Base-by-base conservation (phyloP, 2,113 vertebrate species). In the Petrocephalus microphthalmus region DNA sequence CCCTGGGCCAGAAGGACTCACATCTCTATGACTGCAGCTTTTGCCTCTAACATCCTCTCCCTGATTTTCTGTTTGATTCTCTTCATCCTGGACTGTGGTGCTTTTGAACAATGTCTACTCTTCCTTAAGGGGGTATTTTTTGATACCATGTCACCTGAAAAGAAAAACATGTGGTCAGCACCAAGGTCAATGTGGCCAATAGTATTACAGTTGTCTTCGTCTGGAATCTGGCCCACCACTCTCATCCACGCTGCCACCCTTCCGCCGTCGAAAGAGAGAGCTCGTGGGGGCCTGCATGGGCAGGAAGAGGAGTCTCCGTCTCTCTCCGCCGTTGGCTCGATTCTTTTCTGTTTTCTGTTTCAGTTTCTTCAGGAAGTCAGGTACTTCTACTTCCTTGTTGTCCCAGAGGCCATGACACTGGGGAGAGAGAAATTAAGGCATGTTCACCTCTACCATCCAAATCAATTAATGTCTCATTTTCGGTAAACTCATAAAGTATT, bases 351-450 rank as follows among this genome's bases (percentile, higher is more conserved):
- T 94, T 89, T 94, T 95, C 89, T 84, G 94, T 91, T 95, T 94
- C 52, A 93, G 89, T 86, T 95, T 95, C 90, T 96, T 94, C 81
- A 96, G 93, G 60, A 95, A 94, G 87, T 95, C 94, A 0, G 94
- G 94, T 93, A 94, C 93, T 90, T 94, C 94, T 8, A 95, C 92
- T 25, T 95, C 94, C 37, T 93, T 95, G 91, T 95, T 94, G 93
- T 96, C 96, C 96, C 96, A 96, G 29, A 97, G 94, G 17, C 96
- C 96, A 3, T 96, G 94, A 87, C 93, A 95, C 96, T 96, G 90
- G 22, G 54, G 0, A 51, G 74, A 52, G 33, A 85, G 7, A 67
- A 57, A 86, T 8, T 0, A 78, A 42, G 2, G 15, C 33, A 37
- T 74, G 25, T 52, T 74, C 25, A 78, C 10, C 29, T 74, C 56